These are phyloP conservation scores for Sceloporus tristichus DNA, from an alignment of 2,113 vertebrate genomes.

Conservation along the genomic window DNA sequence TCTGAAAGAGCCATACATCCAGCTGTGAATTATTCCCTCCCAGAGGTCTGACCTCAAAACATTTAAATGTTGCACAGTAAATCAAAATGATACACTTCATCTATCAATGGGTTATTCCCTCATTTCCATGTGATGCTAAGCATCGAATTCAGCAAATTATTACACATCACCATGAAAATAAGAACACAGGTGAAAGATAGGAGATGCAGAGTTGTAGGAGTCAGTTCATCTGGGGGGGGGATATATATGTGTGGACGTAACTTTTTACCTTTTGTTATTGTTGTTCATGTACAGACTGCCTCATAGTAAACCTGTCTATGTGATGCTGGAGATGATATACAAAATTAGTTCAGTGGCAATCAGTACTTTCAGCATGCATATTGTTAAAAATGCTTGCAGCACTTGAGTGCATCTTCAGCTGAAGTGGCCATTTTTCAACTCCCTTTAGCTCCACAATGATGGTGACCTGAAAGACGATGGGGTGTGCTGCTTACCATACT, in stretches of 20 bases:
- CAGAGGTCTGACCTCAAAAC: constrained; percentile 80
- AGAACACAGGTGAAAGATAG: constrained; percentile 60
- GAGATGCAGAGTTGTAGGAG: constrained; percentile 42
- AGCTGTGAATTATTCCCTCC: constrained; percentile 77
- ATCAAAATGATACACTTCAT: constrained; percentile 75
- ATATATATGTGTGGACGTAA: constrained; percentile 63
- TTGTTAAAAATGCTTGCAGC: not conserved
- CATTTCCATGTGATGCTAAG: constrained; percentile 62
- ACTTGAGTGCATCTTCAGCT: not conserved
- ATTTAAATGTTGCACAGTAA: constrained; percentile 79
- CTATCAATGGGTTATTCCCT: constrained; percentile 65
- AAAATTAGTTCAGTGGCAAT: constrained; percentile 52
- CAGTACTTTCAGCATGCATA: constrained; percentile 31
- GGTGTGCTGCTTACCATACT: not conserved
- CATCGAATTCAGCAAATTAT: constrained; percentile 67
- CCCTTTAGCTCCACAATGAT: not conserved
- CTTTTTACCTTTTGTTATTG: constrained; percentile 61
- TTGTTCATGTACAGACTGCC: constrained; percentile 61
- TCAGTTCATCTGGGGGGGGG: constrained; percentile 66
- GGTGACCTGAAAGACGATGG: not conserved
- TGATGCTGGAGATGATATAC: constrained; percentile 38
- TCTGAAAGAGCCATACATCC: constrained; percentile 67
- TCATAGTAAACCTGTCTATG: constrained; percentile 31
- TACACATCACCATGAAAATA: constrained; percentile 72
- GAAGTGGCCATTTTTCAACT: not conserved